A percentile compares a stretch with the other conserved stretches of the same genome.
These are phyloP conservation scores for Neolamprologus sp. DNA, from an alignment of 2,113 vertebrate species.

Conservation along the genomic window DNA sequence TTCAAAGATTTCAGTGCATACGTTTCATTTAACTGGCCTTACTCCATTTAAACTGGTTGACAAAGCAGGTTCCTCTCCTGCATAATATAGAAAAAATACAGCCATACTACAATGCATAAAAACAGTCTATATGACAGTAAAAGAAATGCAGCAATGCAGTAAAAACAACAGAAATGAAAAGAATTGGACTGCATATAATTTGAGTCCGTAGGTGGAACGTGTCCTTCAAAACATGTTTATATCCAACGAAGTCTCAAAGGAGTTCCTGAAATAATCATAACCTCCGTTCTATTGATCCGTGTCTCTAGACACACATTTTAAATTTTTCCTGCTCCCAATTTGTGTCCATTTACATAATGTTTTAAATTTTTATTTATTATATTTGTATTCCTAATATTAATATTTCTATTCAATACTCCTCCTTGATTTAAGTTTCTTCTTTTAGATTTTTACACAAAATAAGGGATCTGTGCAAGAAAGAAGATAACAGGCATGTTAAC, in stretches of 20 bases:
- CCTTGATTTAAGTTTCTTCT: background rate
- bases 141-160: background rate
- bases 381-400: background rate
- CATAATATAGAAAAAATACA: background rate
- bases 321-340: background rate
- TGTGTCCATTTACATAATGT: background rate
- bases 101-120: background rate
- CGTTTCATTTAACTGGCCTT: background rate
- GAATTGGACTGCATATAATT: background rate
- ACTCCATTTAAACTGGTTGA: background rate
- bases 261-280: background rate
- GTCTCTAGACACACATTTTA: background rate
- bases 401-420: background rate
- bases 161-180: background rate
- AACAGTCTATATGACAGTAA: background rate
- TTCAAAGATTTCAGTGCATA: background rate
- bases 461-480: background rate
- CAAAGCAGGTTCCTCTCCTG: background rate
- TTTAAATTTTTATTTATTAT: background rate
- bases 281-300: background rate
- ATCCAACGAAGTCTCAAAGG: background rate
- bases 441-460: background rate
- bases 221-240: background rate
- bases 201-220: background rate
- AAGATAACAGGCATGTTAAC: background rate